Evolutionary conservation across 1,140 invertebrate genomes (phyloP).

Genomic region (Eulimnadia texana): DNA sequence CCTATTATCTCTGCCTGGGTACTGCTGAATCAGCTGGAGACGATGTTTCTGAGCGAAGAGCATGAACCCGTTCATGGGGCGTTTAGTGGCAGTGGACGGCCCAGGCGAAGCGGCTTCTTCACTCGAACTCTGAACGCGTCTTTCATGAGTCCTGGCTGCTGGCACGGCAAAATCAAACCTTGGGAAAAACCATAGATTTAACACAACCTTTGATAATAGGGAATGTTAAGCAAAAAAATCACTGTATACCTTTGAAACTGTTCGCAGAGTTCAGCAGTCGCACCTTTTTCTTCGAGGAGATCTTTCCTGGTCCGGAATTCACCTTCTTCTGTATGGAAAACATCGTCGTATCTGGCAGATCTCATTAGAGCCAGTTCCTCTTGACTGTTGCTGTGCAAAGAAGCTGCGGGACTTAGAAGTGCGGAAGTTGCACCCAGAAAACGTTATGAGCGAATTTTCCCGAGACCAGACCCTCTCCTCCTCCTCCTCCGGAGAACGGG

Average conservation of each 20-base stretch:
- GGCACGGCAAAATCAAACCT: slow-evolving; percentile 9
- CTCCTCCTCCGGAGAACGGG: background rate
- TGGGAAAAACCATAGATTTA: background rate
- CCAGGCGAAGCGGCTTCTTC: background rate
- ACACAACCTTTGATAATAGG: background rate
- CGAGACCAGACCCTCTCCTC: background rate
- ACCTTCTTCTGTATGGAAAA: background rate
- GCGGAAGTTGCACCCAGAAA: background rate
- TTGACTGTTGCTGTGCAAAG: slow-evolving; percentile 11
- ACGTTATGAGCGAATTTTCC: background rate
- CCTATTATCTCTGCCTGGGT: slow-evolving; percentile 42
- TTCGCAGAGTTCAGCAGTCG: slow-evolving; percentile 5
- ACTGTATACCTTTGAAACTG: background rate
- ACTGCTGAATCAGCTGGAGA: slow-evolving; percentile 35
- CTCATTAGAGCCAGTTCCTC: slow-evolving; percentile 3
- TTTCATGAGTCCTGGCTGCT: background rate
- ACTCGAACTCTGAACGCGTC: slow-evolving; percentile 4
- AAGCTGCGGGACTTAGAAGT: slow-evolving; percentile 5
- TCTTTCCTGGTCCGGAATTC: background rate
- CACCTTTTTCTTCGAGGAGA: background rate
- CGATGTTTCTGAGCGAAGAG: slow-evolving; percentile 39
- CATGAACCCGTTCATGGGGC: slow-evolving; percentile 45
- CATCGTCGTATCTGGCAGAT: background rate
- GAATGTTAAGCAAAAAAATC: too few species aligned
- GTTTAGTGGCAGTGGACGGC: slow-evolving; percentile 21